Evolutionary conservation across 2,888 invertebrate species (phyloP), one percentile per base, ranked within the genome.

Genomic region (Chironomus riparius): DNA sequence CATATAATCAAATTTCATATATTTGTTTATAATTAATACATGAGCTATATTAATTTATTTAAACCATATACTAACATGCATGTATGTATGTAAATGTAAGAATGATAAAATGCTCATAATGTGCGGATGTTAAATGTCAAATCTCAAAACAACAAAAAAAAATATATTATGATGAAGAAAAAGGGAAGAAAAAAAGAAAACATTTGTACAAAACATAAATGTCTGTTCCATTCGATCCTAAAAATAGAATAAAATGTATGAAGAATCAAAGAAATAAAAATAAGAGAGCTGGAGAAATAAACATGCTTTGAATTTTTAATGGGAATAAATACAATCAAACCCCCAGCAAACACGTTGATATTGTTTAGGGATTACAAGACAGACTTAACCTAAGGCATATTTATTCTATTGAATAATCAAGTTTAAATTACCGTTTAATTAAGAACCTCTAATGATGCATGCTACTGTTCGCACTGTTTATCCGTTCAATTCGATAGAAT

Each of bases 51-150:
- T n/a, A n/a, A n/a, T n/a, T n/a, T n/a, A n/a, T n/a, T n/a, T n/a
- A n/a, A n/a, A n/a, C n/a, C 22, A 2, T 24, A 24, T 24, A 24
- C 22, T 3, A 3, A 24, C 22, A 24, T 24, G n/a, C n/a, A 24
- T 24, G 3, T 10, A 38, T 10, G 10, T 10, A 38, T 38, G 7
- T 38, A 38, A 10, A 38, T 38, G 38, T 10, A 10, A 10, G 1
- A 38, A 10, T 38, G 38, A 38, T 10, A 2, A 38, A 38, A 38
- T 38, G 10, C 10, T 38, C 38, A 38, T 38, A 38, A 38, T 38
- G 24, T 68, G 65, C 65, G 74, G 74, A 74, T 74, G 74, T 74
- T 74, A 74, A 74, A 74, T 74, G 74, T 74, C 74, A 74, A 74
- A 74, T 68, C 28, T 38, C 15, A 13, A 28, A 38, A 28, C n/a